Percentiles rank a stretch among this genome's conserved stretches.
Conservation (phyloP, 2,113 vertebrate genomes). For the Narcine bancroftii region DNA sequence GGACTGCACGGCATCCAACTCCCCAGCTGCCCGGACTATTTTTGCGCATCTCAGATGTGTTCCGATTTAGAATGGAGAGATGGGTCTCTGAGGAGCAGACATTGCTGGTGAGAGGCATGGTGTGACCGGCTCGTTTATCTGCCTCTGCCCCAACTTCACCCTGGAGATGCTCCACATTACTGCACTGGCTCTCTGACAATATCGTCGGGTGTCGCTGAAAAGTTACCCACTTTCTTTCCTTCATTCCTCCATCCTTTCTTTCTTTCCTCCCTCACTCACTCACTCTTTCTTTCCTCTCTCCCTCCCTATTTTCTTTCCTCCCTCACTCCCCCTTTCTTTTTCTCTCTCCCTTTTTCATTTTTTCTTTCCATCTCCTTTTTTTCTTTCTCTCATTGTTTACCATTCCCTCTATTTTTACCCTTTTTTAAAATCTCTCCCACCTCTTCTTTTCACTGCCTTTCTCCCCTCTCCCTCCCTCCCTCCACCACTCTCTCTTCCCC, state of each 20-base stretch:
- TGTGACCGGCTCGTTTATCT: background rate
- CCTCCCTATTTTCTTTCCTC: too few species aligned
- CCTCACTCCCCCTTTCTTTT: too few species aligned
- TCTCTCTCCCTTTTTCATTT: too few species aligned
- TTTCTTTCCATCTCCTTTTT: background rate
- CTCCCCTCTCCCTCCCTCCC: too few species aligned
- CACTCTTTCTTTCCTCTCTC: too few species aligned
- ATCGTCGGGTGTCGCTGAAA: too few species aligned
- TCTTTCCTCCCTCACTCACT: too few species aligned
- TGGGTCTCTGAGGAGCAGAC: background rate
- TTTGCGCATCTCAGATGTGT: constrained; percentile 6
- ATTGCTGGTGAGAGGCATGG: background rate
- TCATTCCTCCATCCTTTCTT: too few species aligned
- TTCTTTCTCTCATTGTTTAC: background rate
- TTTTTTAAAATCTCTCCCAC: too few species aligned
- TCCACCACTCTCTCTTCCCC: background rate
- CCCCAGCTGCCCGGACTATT: constrained; percentile 29
- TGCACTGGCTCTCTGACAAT: too few species aligned
- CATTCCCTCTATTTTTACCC: too few species aligned
- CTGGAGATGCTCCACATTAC: background rate
- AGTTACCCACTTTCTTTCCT: too few species aligned
- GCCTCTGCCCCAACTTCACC: background rate
- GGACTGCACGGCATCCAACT: background rate
- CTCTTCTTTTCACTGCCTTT: background rate
- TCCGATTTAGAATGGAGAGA: constrained; percentile 10